Conservation (phyloP, 2,888 invertebrate species). For the Ectropis crepuscularia region DNA sequence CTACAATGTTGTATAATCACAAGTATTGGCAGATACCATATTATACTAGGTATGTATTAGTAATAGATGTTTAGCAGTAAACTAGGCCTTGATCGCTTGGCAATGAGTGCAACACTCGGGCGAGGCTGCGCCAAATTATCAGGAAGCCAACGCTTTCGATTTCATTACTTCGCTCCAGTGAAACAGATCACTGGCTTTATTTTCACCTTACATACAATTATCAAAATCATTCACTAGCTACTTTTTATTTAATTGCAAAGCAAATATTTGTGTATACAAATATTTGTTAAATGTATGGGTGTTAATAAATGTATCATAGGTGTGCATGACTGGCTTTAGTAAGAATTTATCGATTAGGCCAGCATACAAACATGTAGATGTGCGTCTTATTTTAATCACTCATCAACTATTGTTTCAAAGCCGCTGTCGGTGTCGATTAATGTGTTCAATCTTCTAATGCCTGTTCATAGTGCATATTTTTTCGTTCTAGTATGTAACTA, state of each 20-base stretch:
- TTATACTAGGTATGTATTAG: too few species aligned
- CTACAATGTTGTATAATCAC: too few species aligned
- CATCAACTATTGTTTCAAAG: slow-evolving; percentile 1
- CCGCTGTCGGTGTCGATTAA: slow-evolving; percentile 5
- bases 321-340: too few species aligned
- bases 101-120: slow-evolving; percentile 38
- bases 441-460: slow-evolving; percentile 5
- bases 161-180: slow-evolving; percentile 13
- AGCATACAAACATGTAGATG: background rate
- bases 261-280: too few species aligned
- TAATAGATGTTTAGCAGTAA: slow-evolving; percentile 1
- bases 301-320: too few species aligned
- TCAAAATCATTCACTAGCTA: too few species aligned
- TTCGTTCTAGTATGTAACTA: background rate
- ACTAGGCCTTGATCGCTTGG: slow-evolving; percentile 45
- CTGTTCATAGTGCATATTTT: background rate
- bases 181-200: slow-evolving; percentile 17
- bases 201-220: background rate
- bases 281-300: too few species aligned
- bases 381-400: slow-evolving; percentile 1
- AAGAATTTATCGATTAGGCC: background rate
- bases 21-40: too few species aligned
- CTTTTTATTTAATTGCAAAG: too few species aligned
- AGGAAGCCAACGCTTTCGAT: slow-evolving; percentile 22
- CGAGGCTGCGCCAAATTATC: slow-evolving; percentile 26